Conservation (phyloP, 2,888 invertebrate species). For the Dusona sp. region DNA sequence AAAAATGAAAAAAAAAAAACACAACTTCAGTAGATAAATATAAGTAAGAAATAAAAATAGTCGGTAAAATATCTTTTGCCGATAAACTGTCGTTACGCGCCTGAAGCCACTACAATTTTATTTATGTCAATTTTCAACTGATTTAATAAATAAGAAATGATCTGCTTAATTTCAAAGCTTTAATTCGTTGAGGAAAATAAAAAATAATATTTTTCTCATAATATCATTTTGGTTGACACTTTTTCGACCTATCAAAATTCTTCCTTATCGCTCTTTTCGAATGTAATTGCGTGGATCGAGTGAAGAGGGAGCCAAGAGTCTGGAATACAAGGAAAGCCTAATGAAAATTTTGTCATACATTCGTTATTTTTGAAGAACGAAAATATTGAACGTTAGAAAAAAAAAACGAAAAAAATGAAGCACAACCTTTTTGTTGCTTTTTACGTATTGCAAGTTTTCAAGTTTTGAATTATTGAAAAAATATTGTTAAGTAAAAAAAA, state of each 20-base stretch:
- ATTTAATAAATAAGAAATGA: not conserved
- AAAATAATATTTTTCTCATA: not conserved
- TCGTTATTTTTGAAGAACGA: not conserved
- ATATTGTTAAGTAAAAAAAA: not conserved
- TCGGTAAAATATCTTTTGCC: not conserved
- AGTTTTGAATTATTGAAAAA: not conserved
- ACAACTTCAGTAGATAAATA: not conserved
- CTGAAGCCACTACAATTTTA: not conserved
- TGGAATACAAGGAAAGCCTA: not conserved
- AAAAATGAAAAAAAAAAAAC: not conserved
- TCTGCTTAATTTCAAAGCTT: not conserved
- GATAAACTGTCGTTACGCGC: not conserved
- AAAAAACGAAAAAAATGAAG: not conserved
- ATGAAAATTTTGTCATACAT: not conserved
- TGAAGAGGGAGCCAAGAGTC: slow-evolving; percentile 10
- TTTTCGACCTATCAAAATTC: not conserved
- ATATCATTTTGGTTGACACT: not conserved
- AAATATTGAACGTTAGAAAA: not conserved
- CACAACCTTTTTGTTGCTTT: not conserved
- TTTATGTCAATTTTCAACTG: not conserved
- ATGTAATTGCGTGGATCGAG: not conserved
- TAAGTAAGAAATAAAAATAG: not conserved
- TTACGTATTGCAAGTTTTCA: not conserved
- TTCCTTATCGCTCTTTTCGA: not conserved
- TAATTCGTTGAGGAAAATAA: not conserved